phyloP scores from a whole-genome alignment of 2,113 vertebrate genomes.

The Sigmodon hispidus region DNA sequence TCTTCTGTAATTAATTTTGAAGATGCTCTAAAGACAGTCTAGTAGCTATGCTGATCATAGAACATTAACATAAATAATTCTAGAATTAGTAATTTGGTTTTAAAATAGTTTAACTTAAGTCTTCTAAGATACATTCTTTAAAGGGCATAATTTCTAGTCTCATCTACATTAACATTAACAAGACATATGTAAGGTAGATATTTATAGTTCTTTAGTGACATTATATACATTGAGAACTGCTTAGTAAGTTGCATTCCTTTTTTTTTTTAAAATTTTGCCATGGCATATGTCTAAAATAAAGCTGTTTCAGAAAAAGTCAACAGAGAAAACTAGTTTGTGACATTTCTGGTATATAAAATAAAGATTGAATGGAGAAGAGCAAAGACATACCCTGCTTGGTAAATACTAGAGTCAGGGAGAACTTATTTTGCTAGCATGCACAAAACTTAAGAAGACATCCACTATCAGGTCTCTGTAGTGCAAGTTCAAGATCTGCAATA shows the following conservation, averaged over 20 bases:
- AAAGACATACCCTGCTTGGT: neutral
- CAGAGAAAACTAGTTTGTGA: neutral
- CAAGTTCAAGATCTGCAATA: neutral
- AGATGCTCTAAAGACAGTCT: rapidly evolving
- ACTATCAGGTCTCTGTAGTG: rapidly evolving
- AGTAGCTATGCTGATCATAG: neutral
- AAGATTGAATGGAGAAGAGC: neutral
- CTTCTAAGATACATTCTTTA: too few species aligned
- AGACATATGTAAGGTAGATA: neutral
- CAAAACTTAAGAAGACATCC: neutral
- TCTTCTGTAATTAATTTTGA: neutral
- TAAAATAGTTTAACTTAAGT: neutral
- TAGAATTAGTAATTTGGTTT: neutral
- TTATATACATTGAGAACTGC: neutral
- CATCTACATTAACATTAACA: neutral
- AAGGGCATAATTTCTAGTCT: neutral
- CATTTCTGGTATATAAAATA: neutral
- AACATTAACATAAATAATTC: neutral
- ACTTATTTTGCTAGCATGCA: neutral
- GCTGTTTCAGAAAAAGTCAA: neutral
- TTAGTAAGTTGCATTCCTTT: neutral
- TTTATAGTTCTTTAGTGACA: neutral
- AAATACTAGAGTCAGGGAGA: neutral
- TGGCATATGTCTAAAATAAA: neutral
- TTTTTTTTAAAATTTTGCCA: too few species aligned